phyloP scores from a whole-genome alignment of 2,888 invertebrate species.

The Caenorhabditis panamensis region DNA sequence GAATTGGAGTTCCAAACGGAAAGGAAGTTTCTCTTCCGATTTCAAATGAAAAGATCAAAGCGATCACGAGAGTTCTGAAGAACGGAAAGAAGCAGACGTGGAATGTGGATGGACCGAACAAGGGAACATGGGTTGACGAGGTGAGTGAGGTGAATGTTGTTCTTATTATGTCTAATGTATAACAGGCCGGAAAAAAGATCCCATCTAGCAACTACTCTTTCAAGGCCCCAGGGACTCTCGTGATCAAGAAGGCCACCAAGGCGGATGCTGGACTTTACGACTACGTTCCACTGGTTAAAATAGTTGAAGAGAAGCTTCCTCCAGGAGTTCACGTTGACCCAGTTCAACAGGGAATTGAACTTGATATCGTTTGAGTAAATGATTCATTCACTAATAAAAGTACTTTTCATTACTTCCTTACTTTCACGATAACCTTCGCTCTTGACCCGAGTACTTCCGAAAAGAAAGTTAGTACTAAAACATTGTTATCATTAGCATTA shows the following conservation, averaged over 20 bases:
- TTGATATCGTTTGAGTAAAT: background rate
- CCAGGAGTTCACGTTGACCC: slow-evolving; percentile 28
- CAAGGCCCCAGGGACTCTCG: slow-evolving; percentile 22
- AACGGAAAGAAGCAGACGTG: slow-evolving; percentile 21
- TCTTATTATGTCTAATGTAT: background rate
- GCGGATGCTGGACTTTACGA: slow-evolving; percentile 18
- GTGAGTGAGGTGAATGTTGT: background rate
- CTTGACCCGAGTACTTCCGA: no score
- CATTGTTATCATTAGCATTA: no score
- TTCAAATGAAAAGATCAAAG: slow-evolving; percentile 10
- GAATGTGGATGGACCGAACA: slow-evolving; percentile 11
- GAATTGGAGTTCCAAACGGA: background rate
- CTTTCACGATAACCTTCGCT: background rate
- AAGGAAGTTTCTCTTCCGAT: background rate
- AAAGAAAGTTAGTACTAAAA: no score
- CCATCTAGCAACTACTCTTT: slow-evolving; percentile 16
- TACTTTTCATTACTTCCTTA: background rate
- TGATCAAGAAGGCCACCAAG: slow-evolving; percentile 20
- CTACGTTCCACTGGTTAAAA: background rate
- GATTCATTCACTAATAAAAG: background rate
- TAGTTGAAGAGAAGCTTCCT: background rate
- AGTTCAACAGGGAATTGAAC: background rate
- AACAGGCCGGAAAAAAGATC: slow-evolving; percentile 26
- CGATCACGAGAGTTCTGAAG: slow-evolving; percentile 4
- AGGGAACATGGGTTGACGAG: slow-evolving; percentile 16